Evolutionary conservation across 1,140 invertebrate species (phyloP), one percentile per base, ranked within the genome.

Genomic region (Drosophila prosaltans): DNA sequence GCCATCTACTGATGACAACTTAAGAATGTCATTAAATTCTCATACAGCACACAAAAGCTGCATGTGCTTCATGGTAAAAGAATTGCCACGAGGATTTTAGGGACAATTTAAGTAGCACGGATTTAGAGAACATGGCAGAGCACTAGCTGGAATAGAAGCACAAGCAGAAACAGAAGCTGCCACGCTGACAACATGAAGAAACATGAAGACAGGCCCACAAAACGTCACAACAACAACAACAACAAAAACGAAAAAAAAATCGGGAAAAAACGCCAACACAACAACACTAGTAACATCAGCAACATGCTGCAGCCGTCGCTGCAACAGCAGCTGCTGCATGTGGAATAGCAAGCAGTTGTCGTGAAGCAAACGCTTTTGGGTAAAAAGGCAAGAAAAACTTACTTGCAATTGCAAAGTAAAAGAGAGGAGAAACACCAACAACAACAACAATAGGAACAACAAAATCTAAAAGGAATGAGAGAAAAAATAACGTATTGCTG

Each of bases 1-100:
- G 79, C 69, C 79, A 80, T 41, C 77, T 84, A 81, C 84, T 88
- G 84, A 88, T 88, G 84, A 88, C 84, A 88, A 88, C 84, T 88
- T 88, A 88, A 88, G 84, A 88, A 88, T 88, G 84, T 88, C 84
- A 88, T 88, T 88, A 88, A 88, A 88, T 88, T 88, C 84, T 88
- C 84, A 88, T 88, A 88, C 84, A 88, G 80, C 71, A 61, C 77
- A 86, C 79, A 89, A 89, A 89, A 88, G 84, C 84, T 88, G 84
- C 84, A 88, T 84, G 84, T 88, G 84, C 84, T 88, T 77, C 84
- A 88, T 89, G 84, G 84, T 74, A 69, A 88, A 88, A 88, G 84
- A 88, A 89, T 88, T 88, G 84, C 84, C 84, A 88, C 84, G 84
- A 88, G 84, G 84, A 88, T 88, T 88, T 88, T 88, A 88, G 84